Conservation (phyloP, 2,888 invertebrate species). For the Podabrus alpinus region DNA sequence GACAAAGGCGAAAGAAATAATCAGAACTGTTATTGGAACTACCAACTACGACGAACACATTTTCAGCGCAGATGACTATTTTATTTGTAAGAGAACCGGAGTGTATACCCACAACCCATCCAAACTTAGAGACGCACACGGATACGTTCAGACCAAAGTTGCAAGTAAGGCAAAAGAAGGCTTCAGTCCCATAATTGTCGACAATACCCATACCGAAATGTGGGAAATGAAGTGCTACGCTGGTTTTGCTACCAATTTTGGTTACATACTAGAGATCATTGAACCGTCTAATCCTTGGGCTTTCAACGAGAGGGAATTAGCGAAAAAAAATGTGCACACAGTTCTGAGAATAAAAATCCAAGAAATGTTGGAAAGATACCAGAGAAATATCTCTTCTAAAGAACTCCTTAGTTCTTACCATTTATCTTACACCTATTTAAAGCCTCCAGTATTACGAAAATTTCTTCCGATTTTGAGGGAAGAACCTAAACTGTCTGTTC, state of each 20-base stretch:
- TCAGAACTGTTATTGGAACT: conserved; percentile 48
- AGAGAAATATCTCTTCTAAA: conserved; percentile 55
- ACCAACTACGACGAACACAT: conserved; percentile 57
- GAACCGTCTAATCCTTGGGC: conserved; percentile 83
- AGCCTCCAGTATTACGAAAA: conserved; percentile 58
- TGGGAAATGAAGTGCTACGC: conserved; percentile 89
- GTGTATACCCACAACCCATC: conserved; percentile 62
- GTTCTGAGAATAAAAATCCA: conserved; percentile 69
- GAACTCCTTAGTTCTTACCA: conserved; percentile 53
- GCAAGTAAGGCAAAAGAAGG: conserved; percentile 61
- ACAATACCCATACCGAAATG: conserved; percentile 81
- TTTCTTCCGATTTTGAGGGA: conserved; percentile 42
- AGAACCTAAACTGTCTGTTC: background rate
- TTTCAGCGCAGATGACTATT: conserved; percentile 72
- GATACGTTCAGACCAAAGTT: conserved; percentile 70
- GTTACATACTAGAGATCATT: conserved; percentile 76
- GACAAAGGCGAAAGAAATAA: conserved; percentile 64
- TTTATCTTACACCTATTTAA: conserved; percentile 53
- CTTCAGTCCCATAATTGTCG: conserved; percentile 80
- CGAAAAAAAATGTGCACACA: conserved; percentile 68
- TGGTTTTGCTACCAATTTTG: conserved; percentile 65
- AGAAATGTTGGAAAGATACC: conserved; percentile 60
- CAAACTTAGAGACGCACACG: conserved; percentile 70
- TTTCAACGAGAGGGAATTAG: conserved; percentile 62
- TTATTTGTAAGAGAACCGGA: conserved; percentile 50